Conservation (phyloP, 2,888 invertebrate species). For the Tetragnatha montana region DNA sequence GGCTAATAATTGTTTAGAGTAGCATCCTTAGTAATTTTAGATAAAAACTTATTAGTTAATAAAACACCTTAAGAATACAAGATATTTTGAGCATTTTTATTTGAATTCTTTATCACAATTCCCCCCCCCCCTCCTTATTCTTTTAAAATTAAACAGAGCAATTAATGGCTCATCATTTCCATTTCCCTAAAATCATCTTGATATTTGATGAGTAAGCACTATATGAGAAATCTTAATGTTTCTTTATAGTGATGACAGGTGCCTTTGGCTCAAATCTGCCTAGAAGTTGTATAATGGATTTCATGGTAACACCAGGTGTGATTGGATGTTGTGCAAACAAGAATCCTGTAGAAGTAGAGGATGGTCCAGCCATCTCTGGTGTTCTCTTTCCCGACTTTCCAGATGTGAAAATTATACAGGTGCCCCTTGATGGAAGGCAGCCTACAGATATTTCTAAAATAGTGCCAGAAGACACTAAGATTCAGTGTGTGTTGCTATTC, state of each 20-base stretch:
- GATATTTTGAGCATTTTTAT: neutral
- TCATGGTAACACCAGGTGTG: constrained; percentile 30
- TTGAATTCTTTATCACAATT: neutral
- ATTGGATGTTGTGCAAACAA: constrained; percentile 2
- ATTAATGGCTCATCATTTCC: no score
- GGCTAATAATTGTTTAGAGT: no score
- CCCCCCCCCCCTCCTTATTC: no score
- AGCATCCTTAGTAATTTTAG: no score
- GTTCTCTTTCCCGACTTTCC: constrained; percentile 42
- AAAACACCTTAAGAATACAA: no score
- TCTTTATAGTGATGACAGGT: constrained; percentile 11
- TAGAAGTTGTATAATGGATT: neutral
- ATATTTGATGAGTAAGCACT: neutral
- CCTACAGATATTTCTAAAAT: neutral
- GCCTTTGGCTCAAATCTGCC: constrained; percentile 15
- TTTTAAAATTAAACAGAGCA: no score
- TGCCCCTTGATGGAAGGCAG: constrained; percentile 15
- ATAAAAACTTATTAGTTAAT: no score
- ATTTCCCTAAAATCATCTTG: neutral
- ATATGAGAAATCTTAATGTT: neutral
- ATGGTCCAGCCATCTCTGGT: constrained; percentile 44
- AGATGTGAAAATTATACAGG: constrained; percentile 37
- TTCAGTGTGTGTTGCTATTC: constrained; percentile 54
- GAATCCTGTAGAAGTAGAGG: constrained; percentile 47
- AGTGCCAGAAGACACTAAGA: constrained; percentile 32